phyloP scores from a whole-genome alignment of 2,797 vertebrate species.

The Notoglanidium macrostoma region DNA sequence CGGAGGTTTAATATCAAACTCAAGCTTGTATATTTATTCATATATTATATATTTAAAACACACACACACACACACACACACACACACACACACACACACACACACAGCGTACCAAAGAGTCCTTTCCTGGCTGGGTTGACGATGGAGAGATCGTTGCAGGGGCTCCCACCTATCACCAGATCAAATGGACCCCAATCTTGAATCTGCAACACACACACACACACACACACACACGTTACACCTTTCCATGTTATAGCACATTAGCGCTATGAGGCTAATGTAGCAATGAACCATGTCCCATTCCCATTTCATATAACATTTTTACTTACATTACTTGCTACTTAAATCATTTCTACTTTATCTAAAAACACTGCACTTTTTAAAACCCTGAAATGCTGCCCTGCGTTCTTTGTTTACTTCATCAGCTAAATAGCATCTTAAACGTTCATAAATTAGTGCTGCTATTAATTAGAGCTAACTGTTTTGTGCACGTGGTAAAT shows the following conservation, averaged over 20 bases:
- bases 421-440: too few relatives aligned
- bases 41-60: background rate
- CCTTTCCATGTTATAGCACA: background rate
- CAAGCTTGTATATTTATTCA: background rate
- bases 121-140: slow-evolving; percentile 91
- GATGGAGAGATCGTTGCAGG: slow-evolving; percentile 89
- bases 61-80: background rate
- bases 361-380: too few relatives aligned
- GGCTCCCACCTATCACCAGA: slow-evolving; percentile 92
- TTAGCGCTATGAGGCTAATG: background rate
- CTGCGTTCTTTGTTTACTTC: background rate
- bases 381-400: background rate
- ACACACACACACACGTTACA: slow-evolving; percentile 22
- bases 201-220: slow-evolving; percentile 72
- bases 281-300: background rate
- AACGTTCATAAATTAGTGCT: too few relatives aligned
- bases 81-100: background rate
- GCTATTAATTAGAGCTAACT: background rate
- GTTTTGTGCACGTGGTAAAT: too few relatives aligned
- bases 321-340: background rate
- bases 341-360: too few relatives aligned
- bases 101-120: slow-evolving; percentile 78
- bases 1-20: background rate
- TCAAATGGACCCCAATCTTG: slow-evolving; percentile 95
- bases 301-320: background rate